Base-by-base conservation (phyloP, 1,140 invertebrate genomes). In the Drosophila tropicalis region DNA sequence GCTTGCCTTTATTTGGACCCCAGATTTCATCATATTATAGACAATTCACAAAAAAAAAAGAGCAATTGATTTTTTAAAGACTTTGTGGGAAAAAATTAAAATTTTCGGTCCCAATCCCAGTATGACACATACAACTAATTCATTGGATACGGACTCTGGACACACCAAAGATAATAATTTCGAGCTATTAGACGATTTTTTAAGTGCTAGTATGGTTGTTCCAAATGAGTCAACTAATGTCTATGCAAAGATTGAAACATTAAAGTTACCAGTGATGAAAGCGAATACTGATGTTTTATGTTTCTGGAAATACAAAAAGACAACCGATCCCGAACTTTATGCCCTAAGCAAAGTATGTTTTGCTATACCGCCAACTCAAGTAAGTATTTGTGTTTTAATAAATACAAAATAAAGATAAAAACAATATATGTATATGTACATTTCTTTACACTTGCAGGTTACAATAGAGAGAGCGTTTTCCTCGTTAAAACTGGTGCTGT, bases 331-430 rank as follows among this genome's bases (percentile, higher is more conserved):
- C 40, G 51, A 57, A 29, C 69, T 66, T 29, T 60, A 66, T 40
- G 40, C 32, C 19, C 56, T 71, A 32, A 71, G 62, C 55, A 60
- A 71, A 54, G 3, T 66, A 58, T 70, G 54, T 29, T 70, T 70
- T 57, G 62, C 68, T 29, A 64, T 70, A 51, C 62, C 68, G 10
- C 68, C 55, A 64, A 64, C 68, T 70, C 54, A 70, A 70, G 68
- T 70, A 70, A 70, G 54, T 41, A 70, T 62, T 40, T 41, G 40
- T 41, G 40, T 41, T 41, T 41, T 15, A 41, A 41, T 41, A 41
- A 41, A 41, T 15, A 41, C 40, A 41, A 41, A 41, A 41, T 41
- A 41, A 41, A 41, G 40, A 41, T 41, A 41, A 41, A 41, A 15
- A 41, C 40, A 41, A 41, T 41, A 41, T 15, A 19, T n/a, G n/a